Base-by-base conservation (phyloP, 2,113 vertebrate species). In the Bothrops jararaca region DNA sequence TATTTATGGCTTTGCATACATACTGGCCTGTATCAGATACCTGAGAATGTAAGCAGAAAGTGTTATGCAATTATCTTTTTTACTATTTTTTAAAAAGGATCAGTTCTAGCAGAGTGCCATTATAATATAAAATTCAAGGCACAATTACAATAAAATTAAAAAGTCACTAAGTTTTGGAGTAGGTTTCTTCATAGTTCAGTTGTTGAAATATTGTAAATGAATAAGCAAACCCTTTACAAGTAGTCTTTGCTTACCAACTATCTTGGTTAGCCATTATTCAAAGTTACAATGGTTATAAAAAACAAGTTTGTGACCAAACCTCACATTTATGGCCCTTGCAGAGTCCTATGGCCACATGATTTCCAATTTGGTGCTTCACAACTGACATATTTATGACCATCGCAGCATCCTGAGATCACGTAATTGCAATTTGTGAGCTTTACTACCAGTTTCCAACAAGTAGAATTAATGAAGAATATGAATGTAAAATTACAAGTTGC, bases 21-120 rank as follows among this genome's bases (percentile, higher is more conserved):
- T 99, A 99, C 20, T 99, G 98, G 92, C 99, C 99, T 0, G 98
- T 99, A 96, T 99, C 99, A 97, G 99, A 99, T 50, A 99, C 98
- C 99, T 99, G 96, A 94, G 96, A 96, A 85, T 96, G 92, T 96
- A 97, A 96, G 89, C 96, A 15, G n/a, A 29, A 88, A 23, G 64
- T 23, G 90, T 95, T 11, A 91, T 95, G 74, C 91, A 93, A 53
- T 11, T 4, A n/a, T 45, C 45, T 9, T 26, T 26, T 23, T 89
- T 54, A 1, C 12, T 86, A 0, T 56, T 11, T 29, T 29, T 26
- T 50, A 42, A 89, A 45, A 3, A 54, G 52, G 1, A 90, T 80
- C 13, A 18, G 92, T 23, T 26, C 2, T 45, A 91, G 50, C 0
- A 26, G 34, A 11, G 11, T 53, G 34, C 5, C 50, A 39, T 39